Evolutionary conservation across 2,888 invertebrate species (phyloP), one percentile per base, ranked within the genome.

Genomic region (Oligia fasciuncula): DNA sequence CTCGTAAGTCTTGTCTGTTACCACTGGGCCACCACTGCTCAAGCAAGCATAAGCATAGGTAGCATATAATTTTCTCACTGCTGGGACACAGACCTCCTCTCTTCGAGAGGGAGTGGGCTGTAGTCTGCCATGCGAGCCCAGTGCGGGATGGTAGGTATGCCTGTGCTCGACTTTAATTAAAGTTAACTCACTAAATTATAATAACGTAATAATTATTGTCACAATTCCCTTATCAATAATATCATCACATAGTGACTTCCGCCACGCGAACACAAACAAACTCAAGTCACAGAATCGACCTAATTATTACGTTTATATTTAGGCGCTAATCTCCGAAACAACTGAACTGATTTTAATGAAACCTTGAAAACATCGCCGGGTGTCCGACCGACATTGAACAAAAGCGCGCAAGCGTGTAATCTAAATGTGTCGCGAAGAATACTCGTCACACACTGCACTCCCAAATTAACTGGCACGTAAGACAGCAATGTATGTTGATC

Each of bases 341-440:
- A 84, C 81, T 81, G 81, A 83, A 83, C 81, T 76, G 81, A 79
- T 85, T 81, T 85, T 78, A 84, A 83, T 78, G 79, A 79, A 87
- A 86, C 88, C 88, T 89, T 89, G 88, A 88, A 81, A 81, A 82
- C 86, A 77, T 62, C 73, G 80, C 68, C 72, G 80, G 81, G 81
- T 81, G 72, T 76, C 82, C 85, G 80, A 84, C 81, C 86, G 84
- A 77, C 87, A 83, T 85, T 88, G 88, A 85, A 79, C 79, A 77
- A 80, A 76, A 81, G 76, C 83, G 70, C 79, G 73, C 76, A 79
- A 85, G 80, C 80, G 79, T 79, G 70, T 81, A 78, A 84, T 83
- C 77, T 85, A 87, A 85, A 82, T 86, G 69, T 87, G 87, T 88
- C 84, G 79, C 83, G 77, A 79, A 75, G 81, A 85, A 80, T 73